Base-by-base conservation (phyloP, 2,797 vertebrate species). In the Channallabes apus region DNA sequence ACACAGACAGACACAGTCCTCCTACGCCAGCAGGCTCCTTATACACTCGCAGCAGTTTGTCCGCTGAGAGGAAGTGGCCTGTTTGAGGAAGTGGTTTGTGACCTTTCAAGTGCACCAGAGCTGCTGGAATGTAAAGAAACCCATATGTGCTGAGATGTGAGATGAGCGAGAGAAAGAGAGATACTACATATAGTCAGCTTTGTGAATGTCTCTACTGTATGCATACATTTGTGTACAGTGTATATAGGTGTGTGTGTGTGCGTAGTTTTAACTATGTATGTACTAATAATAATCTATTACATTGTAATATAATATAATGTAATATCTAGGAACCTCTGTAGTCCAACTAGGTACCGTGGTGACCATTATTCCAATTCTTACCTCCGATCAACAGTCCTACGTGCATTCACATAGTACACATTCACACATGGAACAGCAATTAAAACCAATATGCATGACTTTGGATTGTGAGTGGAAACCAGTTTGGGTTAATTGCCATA, bases 11-110 rank as follows among this genome's bases (percentile, higher is more conserved):
- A 65, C 35, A 82, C 41, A 78, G n/a, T 79, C 69, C 86, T 88
- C 76, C 82, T 86, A 86, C 51, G 15, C 82, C 85, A 46, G 22
- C 62, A 84, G 83, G 68, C 76, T 82, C 85, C 83, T 77, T 76
- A 24, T 79, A 85, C 73, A 80, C 62, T 83, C 69, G 9, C 73
- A 86, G 75, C 79, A 90, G 81, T 87, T 78, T 86, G 89, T 91
- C 88, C 91, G 76, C 89, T 88, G 90, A 93, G 90, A 94, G 94
- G 95, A 96, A 95, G 93, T 94, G 85, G 88, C 90, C 87, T 89
- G 90, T 94, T 93, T 95, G 91, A 93, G 92, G 93, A 95, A 94
- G 91, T 93, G 90, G 92, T 92, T 93, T 92, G 93, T 95, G 94
- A 95, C 94, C 93, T 95, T 94, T 92, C 89, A 86, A 86, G 86